phyloP scores from a whole-genome alignment of 2,888 invertebrate genomes.

The Pyrgus malvae region DNA sequence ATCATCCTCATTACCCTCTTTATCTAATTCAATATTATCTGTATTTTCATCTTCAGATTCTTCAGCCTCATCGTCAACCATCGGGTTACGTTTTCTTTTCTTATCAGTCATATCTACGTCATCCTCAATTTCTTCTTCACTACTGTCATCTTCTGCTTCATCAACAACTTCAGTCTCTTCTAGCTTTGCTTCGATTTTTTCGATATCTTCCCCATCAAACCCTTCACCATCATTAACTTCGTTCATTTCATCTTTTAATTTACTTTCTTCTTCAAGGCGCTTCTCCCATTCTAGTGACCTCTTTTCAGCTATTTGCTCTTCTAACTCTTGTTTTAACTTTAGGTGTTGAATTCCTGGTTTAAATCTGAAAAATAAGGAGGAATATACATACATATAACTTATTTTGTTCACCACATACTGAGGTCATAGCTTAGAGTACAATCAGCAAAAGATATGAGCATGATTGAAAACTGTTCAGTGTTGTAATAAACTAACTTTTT shows the following conservation, averaged over 20 bases:
- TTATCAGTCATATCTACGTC: conserved; percentile 48
- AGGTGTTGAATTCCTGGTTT: conserved; percentile 87
- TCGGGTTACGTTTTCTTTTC: conserved; percentile 61
- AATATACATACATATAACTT: background rate
- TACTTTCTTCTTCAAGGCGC: conserved; percentile 77
- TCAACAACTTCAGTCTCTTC: conserved; percentile 51
- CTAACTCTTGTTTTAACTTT: conserved; percentile 87
- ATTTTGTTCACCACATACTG: conserved; percentile 10
- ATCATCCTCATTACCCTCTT: conserved; percentile 45
- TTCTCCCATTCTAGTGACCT: conserved; percentile 87
- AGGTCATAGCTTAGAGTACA: too few relatives aligned
- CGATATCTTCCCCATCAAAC: conserved; percentile 63
- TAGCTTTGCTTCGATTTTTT: conserved; percentile 64
- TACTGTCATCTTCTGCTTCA: conserved; percentile 65
- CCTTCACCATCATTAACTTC: conserved; percentile 50
- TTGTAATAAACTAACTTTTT: conserved; percentile 71
- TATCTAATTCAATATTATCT: conserved; percentile 33
- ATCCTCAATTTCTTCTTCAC: conserved; percentile 71
- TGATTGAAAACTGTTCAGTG: too few relatives aligned
- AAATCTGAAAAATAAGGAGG: conserved; percentile 50
- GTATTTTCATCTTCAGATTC: conserved; percentile 70
- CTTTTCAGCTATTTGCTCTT: conserved; percentile 86
- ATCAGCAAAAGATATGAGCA: too few relatives aligned
- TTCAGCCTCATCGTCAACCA: conserved; percentile 76
- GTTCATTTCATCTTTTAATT: conserved; percentile 65